Evolutionary conservation across 2,888 invertebrate species (phyloP).

Genomic region (Aproaerema taeniolella): DNA sequence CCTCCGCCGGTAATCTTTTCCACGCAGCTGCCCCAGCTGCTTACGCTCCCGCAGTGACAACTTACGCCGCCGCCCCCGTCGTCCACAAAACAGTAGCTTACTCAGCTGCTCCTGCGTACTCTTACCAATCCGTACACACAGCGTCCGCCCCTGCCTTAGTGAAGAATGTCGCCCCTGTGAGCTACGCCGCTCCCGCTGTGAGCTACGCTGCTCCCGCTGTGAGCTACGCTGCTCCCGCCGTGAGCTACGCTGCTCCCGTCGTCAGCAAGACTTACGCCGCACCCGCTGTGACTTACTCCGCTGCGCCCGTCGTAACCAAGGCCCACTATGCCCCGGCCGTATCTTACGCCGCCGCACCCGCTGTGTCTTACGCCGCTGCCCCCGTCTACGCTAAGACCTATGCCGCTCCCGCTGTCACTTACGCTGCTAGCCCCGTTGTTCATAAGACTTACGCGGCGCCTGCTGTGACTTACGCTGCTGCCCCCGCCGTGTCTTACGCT

Average conservation of each 20-base stretch:
- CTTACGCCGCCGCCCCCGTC: slow-evolving; percentile 58
- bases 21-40: slow-evolving; percentile 55
- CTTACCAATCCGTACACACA: slow-evolving; percentile 21
- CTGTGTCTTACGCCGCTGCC: slow-evolving; percentile 30
- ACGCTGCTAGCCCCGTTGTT: slow-evolving; percentile 32
- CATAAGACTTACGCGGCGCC: slow-evolving; percentile 44
- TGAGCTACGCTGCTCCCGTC: slow-evolving; percentile 49
- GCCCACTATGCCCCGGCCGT: slow-evolving; percentile 23
- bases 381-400: slow-evolving; percentile 34
- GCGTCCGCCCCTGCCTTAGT: no score
- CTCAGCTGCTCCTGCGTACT: slow-evolving; percentile 19
- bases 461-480: slow-evolving; percentile 27
- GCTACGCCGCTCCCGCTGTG: slow-evolving; percentile 27
- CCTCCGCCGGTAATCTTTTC: slow-evolving; percentile 77
- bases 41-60: slow-evolving; percentile 49
- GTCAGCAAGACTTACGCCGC: slow-evolving; percentile 43
- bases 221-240: slow-evolving; percentile 39
- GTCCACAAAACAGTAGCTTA: no score
- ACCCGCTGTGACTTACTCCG: slow-evolving; percentile 27
- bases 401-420: slow-evolving; percentile 25
- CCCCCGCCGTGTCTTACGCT: slow-evolving; percentile 28
- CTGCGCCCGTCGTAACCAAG: slow-evolving; percentile 20
- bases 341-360: slow-evolving; percentile 45
- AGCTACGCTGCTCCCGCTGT: slow-evolving; percentile 23
- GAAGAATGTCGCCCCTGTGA: no score